Evolutionary conservation across 2,113 vertebrate species (phyloP), one percentile per base, ranked within the genome.

Genomic region (Formicarius rufipectus): DNA sequence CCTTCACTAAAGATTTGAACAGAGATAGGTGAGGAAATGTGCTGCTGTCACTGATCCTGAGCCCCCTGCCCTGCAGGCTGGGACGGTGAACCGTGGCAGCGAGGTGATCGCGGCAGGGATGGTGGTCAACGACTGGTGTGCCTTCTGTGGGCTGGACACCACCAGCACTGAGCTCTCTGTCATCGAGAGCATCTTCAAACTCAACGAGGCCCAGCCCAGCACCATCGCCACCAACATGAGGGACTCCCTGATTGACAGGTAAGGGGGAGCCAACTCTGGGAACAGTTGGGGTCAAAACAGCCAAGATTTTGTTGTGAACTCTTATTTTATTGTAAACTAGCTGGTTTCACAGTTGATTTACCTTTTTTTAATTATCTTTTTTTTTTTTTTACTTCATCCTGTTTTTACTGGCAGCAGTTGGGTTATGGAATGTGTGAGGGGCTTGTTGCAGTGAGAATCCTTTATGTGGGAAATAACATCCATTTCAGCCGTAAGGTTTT

Each of bases 121-220:
- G 99, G 99, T 99, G 83, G 99, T 99, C 20, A 99, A 99, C 1
- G 99, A 99, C 97, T 99, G 99, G 99, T 99, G 98, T 59, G 99
- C 99, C 40, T 99, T 99, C 98, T 99, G 99, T 20, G 99, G 99
- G 8, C 98, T 99, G 96, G 99, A 99, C 95, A 99, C 99, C 12
- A 99, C 99, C 39, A 99, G 99, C 97, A 99, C 99, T 0, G 99
- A 99, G 97, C 98, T 99, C 89, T 99, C 99, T 0, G 99, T 99
- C 95, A 99, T 99, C 18, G 99, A 99, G 97, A 99, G 99, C 37
- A 98, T 99, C 77, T 99, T 99, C 97, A 98, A 93, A 63, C 98
- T 99, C 58, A 98, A 99, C 1, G 99, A 99, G 23, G 98, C 99
- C 11, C 98, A 99, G 96, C 99, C 99, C 4, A 99, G 99, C n/a